Evolutionary conservation across 2,888 invertebrate species (phyloP), one percentile per base, ranked within the genome.

Genomic region (Galeruca laticollis): DNA sequence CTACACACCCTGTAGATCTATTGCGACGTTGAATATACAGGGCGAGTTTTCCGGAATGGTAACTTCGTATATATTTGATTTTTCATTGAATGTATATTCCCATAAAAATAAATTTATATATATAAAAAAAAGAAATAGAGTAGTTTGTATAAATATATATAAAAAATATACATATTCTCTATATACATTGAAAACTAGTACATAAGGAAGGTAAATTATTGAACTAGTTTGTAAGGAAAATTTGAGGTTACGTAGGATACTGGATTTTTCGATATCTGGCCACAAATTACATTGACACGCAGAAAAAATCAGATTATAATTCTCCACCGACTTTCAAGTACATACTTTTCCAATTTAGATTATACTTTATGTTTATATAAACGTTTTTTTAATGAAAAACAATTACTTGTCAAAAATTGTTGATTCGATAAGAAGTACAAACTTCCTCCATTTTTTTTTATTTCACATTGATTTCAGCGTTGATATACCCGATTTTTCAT

Each of bases 131-230:
- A 60, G 35, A 56, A 60, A 47, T 47, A 47, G 57, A 43, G 33
- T 54, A 72, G 71, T 71, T 65, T 74, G 68, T 73, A 75, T 66
- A 73, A 71, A 69, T 76, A 76, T 75, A 71, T 70, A 75, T 75
- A 73, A 18, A 47, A 47, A 47, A 26, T 71, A 75, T 75, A 74
- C 40, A 74, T 71, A 73, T 69, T 59, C 59, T 62, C 68, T 71
- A 69, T 74, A 72, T 72, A 74, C 56, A 74, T 67, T 35, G 33
- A 33, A 68, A 73, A 43, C 15, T 75, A 75, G 71, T 67, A 72
- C 76, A 70, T 74, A 79, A 78, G 78, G 76, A 69, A 69, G 71
- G 77, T 80, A 80, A 80, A 77, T 80, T 80, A 80, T 79, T 80
- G 67, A 78, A 63, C 15, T 79, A 80, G 78, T 74, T 70, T 72